A percentile compares a stretch with the other conserved stretches of the same genome.
These are phyloP conservation scores for Epinotia demarniana DNA, from an alignment of 2,888 invertebrate genomes.

Conservation along the genomic window DNA sequence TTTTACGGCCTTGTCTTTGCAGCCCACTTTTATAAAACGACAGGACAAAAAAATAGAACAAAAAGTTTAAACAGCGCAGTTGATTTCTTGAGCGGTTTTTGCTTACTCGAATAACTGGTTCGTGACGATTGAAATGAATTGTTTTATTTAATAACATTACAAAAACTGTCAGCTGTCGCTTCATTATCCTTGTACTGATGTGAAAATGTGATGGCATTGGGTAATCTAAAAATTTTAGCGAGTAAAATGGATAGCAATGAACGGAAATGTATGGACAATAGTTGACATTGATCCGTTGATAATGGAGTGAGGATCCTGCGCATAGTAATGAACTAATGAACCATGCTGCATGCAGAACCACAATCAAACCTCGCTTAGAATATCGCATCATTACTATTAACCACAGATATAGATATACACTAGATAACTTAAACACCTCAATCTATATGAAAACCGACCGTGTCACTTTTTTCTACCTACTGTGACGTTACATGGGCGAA, in stretches of 20 bases:
- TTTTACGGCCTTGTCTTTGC: constrained; percentile 24
- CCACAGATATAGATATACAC: too few relatives aligned
- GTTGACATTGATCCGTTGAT: constrained; percentile 29
- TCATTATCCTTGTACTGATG: neutral
- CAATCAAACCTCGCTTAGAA: constrained; percentile 10
- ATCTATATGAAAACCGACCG: too few relatives aligned
- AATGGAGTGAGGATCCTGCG: constrained; percentile 35
- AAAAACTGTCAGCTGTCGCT: neutral
- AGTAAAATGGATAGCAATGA: constrained; percentile 29
- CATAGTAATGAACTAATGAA: constrained; percentile 20
- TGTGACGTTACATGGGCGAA: too few relatives aligned
- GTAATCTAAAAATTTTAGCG: constrained; percentile 3
- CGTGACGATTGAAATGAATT: neutral
- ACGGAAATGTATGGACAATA: constrained; percentile 32
- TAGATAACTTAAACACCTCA: too few relatives aligned
- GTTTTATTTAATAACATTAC: neutral
- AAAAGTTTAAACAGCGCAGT: constrained; percentile 18
- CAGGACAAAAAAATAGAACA: constrained; percentile 24
- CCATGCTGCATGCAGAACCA: neutral
- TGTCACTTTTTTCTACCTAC: too few relatives aligned
- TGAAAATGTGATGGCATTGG: neutral
- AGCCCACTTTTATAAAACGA: constrained; percentile 17
- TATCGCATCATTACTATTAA: neutral
- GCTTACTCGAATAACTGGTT: neutral
- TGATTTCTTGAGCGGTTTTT: neutral